Evolutionary conservation across 2,888 invertebrate species (phyloP), one percentile per base, ranked within the genome.

Genomic region (Drosophila testacea): DNA sequence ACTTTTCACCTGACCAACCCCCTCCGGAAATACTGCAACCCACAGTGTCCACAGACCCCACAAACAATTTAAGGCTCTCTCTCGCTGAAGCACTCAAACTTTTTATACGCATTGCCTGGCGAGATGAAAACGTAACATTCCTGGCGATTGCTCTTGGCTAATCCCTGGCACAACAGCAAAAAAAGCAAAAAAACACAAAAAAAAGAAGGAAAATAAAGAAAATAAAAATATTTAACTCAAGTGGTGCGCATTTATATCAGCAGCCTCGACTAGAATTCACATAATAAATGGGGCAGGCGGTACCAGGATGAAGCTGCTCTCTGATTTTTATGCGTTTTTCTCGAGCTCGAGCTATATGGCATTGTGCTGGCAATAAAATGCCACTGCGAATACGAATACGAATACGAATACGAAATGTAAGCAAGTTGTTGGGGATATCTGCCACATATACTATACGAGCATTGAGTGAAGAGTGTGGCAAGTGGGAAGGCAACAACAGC

Each of bases 271-370:
- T 62, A 69, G 77, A 70, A 85, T 85, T 85, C 86, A 72, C 69
- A 80, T 88, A 85, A 83, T 83, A 83, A 88, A 83, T 83, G 84
- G 82, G 69, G 42, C 78, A 67, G 73, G 77, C 78, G 78, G 61
- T 39, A 46, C 56, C 52, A 39, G 61, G 51, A 38, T 34, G 57
- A 9, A 60, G 67, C 61, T 67, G 34, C 51, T 71, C 75, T 73
- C 71, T 70, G 81, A 88, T 85, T 83, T 81, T 88, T 88, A 83
- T 88, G 83, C 88, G 88, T 83, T 88, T 82, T 44, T 52, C 57
- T 57, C 36, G 48, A 48, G 34, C 60, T 60, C 22, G 4, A 51
- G 77, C 61, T 57, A 50, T 60, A 60, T 32, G 65, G 73, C 54
- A 77, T 63, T 78, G 69, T 78, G 66, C 64, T 60, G 84, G 85